Percentiles rank a stretch among this genome's conserved stretches.
Conservation (phyloP, 1,140 invertebrate species). For the Ditylenchus dipsaci region DNA sequence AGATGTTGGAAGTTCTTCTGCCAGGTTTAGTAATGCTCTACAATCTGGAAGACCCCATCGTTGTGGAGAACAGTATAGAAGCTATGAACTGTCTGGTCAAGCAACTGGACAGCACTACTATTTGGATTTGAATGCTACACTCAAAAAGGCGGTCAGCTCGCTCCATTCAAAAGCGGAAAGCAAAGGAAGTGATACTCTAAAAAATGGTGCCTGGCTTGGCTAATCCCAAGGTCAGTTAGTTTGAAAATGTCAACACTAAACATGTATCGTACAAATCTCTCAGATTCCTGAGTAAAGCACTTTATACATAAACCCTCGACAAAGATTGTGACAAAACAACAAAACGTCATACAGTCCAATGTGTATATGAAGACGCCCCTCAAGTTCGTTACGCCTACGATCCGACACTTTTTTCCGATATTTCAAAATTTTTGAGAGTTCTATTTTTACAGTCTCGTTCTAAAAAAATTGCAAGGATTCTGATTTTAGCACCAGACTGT, state of each 20-base stretch:
- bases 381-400: too few species aligned
- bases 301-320: too few species aligned
- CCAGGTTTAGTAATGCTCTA: slow-evolving; percentile 45
- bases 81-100: slow-evolving; percentile 39
- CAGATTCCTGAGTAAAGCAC: too few species aligned
- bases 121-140: slow-evolving; percentile 27
- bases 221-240: slow-evolving; percentile 62
- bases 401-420: too few species aligned
- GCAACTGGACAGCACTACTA: slow-evolving; percentile 33
- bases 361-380: too few species aligned
- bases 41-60: slow-evolving; percentile 29
- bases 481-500: too few species aligned
- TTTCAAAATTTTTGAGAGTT: too few species aligned
- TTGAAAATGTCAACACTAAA: too few species aligned
- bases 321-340: too few species aligned
- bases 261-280: background rate
- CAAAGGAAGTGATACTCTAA: background rate
- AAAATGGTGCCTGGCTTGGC: slow-evolving; percentile 7
- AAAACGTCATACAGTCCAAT: too few species aligned
- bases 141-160: slow-evolving; percentile 47
- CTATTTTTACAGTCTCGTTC: too few species aligned
- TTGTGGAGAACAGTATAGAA: slow-evolving; percentile 39
- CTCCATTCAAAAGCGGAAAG: slow-evolving; percentile 12
- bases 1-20: slow-evolving; percentile 40
- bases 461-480: too few species aligned